phyloP scores from a whole-genome alignment of 2,797 vertebrate species.

The Mastacembelus armatus region DNA sequence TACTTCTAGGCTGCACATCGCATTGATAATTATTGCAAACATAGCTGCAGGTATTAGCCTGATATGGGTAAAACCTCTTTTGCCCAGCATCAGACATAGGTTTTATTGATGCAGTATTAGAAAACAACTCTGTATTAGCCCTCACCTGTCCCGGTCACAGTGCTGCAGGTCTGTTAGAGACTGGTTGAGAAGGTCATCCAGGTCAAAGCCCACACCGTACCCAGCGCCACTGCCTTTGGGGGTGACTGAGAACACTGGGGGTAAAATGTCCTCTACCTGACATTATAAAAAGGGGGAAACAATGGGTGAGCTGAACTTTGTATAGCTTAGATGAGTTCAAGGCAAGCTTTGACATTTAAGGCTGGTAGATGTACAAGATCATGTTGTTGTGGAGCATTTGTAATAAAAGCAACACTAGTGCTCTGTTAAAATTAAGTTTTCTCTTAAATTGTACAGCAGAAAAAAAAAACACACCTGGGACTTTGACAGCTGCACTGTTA shows the following conservation, averaged over 20 bases:
- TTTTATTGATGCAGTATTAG: neutral
- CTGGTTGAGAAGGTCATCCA: conserved; percentile 94
- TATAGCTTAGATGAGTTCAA: conserved; percentile 16
- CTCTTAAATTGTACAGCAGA: neutral
- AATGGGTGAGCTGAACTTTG: conserved; percentile 30
- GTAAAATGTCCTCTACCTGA: conserved; percentile 94
- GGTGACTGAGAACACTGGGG: conserved; percentile 92
- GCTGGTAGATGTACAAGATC: neutral
- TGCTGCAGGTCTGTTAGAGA: conserved; percentile 90
- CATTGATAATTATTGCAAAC: neutral
- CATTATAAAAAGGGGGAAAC: conserved; percentile 11
- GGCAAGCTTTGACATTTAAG: conserved; percentile 32
- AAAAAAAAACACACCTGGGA: conserved; percentile 87
- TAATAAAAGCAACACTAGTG: neutral
- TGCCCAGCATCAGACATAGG: neutral
- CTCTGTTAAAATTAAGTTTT: neutral
- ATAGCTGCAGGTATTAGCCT: neutral
- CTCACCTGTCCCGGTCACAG: conserved; percentile 90
- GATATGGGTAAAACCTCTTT: neutral
- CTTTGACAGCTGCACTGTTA: conserved; percentile 94
- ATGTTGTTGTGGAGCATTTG: neutral
- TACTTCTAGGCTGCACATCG: neutral
- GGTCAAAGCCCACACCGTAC: conserved; percentile 94
- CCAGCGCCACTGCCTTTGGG: conserved; percentile 96
- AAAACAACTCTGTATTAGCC: neutral